A percentile compares a stretch with the other conserved stretches of the same genome.
Conservation (phyloP, 2,113 vertebrate species). For the Corythornis madagascariensis region DNA sequence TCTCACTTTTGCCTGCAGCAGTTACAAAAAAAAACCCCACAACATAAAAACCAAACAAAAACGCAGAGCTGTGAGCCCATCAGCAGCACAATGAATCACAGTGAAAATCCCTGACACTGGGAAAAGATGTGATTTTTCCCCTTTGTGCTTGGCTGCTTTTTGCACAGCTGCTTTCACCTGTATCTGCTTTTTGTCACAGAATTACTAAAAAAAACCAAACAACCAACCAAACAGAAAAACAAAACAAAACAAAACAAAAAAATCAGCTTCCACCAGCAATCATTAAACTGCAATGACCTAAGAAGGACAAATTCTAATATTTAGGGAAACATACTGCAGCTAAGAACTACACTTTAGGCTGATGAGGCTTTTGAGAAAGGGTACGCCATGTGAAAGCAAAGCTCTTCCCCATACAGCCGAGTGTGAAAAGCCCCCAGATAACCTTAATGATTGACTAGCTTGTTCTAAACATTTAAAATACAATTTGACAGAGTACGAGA, state of each 20-base stretch:
- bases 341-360: not conserved
- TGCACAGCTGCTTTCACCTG: not conserved
- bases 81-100: not conserved
- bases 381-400: not conserved
- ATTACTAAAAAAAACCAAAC: not conserved
- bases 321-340: not conserved
- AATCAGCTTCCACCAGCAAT: not conserved
- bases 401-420: not conserved
- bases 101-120: not conserved
- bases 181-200: not conserved
- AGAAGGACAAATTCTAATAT: not conserved
- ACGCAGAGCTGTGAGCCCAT: not conserved
- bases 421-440: not conserved
- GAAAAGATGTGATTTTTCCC: not conserved
- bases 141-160: not conserved
- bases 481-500: not conserved
- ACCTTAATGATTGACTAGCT: not conserved
- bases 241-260: not conserved
- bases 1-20: constrained; percentile 54
- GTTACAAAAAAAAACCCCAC: not conserved
- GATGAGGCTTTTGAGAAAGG: not conserved
- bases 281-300: not conserved
- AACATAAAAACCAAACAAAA: not conserved
- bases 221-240: too few relatives aligned
- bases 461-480: not conserved